Conservation (phyloP, 2,113 vertebrate species). For the Mus pahari region DNA sequence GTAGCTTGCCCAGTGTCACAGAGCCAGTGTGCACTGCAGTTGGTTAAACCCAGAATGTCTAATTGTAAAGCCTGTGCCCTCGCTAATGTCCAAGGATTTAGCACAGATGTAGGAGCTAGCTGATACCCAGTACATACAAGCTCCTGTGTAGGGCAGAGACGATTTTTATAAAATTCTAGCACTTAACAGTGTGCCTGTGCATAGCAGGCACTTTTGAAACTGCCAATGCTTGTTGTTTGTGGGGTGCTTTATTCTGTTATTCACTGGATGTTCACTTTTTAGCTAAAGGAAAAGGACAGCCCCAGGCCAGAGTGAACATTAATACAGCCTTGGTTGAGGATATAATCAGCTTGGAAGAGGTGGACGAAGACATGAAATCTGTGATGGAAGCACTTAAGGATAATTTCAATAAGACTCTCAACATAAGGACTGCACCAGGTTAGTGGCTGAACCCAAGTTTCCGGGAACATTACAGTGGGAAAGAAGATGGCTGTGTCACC, state of each 20-base stretch:
- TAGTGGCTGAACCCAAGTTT: slow-evolving; percentile 62
- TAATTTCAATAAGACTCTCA: slow-evolving; percentile 94
- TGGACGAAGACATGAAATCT: slow-evolving; percentile 91
- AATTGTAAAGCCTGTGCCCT: neutral
- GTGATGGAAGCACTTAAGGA: slow-evolving; percentile 92
- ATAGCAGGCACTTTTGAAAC: neutral
- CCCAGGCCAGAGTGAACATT: slow-evolving; percentile 91
- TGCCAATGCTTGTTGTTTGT: slow-evolving; percentile 39
- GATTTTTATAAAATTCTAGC: neutral
- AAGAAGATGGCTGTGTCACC: neutral
- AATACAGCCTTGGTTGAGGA: slow-evolving; percentile 93
- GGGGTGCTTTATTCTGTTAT: slow-evolving; percentile 24
- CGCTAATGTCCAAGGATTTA: neutral
- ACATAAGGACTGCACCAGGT: slow-evolving; percentile 95
- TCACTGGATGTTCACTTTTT: slow-evolving; percentile 62
- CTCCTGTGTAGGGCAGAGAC: neutral
- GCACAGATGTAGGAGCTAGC: neutral
- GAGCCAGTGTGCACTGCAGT: neutral
- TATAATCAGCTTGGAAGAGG: slow-evolving; percentile 93
- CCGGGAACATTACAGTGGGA: neutral
- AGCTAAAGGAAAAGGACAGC: slow-evolving; percentile 94
- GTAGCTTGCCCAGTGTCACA: neutral
- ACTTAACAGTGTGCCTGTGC: slow-evolving; percentile 21
- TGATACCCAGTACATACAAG: neutral
- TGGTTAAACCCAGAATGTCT: neutral